Percentiles rank a stretch among this genome's conserved stretches.
Conservation (phyloP, 2,797 vertebrate genomes). For the Diglossa cyanea region DNA sequence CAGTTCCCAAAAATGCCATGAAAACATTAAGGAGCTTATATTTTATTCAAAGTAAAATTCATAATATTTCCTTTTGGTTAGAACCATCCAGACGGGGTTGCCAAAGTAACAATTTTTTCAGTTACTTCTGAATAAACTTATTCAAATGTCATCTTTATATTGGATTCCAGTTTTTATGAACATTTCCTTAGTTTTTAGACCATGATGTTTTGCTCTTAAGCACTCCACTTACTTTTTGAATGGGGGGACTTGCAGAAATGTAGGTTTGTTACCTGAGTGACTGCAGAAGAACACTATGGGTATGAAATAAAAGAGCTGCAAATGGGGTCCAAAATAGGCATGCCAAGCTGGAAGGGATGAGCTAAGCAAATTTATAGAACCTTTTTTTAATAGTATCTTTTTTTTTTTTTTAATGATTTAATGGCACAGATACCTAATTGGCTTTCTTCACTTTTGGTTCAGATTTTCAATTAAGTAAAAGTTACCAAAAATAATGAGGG, state of each 20-base stretch:
- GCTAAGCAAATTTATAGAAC: neutral
- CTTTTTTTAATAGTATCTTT: neutral
- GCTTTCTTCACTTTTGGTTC: neutral
- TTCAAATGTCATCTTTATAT: constrained; percentile 44
- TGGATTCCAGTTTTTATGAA: constrained; percentile 48
- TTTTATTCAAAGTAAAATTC: neutral
- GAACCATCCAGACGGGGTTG: neutral
- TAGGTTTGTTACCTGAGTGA: neutral
- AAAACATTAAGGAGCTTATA: neutral
- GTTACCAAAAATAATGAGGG: neutral
- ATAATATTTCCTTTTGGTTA: neutral
- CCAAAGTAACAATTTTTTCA: constrained; percentile 17
- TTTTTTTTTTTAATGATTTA: neutral
- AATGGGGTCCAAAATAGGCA: neutral
- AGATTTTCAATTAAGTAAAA: neutral
- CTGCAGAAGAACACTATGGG: neutral
- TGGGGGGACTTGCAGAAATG: neutral
- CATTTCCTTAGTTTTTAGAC: neutral
- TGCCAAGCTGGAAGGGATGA: neutral
- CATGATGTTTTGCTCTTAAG: neutral
- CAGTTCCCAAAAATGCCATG: neutral
- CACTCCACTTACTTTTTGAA: neutral
- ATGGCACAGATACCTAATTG: neutral
- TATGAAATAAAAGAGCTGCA: neutral
- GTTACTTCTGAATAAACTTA: constrained; percentile 29